Conservation (phyloP, 2,113 vertebrate species). For the Cynoglossus semilaevis region DNA sequence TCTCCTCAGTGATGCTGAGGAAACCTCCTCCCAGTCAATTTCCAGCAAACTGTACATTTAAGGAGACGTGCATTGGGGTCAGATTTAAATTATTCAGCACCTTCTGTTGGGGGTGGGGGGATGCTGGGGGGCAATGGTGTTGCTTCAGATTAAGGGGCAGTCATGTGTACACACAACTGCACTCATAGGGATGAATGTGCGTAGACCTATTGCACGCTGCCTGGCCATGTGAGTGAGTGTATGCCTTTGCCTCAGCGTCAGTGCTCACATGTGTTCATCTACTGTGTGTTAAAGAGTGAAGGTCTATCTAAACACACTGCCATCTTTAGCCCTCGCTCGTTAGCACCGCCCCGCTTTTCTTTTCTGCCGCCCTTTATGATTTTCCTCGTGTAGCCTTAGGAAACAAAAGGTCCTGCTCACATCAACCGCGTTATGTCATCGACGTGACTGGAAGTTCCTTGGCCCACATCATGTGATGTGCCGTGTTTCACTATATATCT, state of each 20-base stretch:
- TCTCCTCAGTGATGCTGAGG: not conserved
- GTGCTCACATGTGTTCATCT: not conserved
- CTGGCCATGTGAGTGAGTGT: constrained; percentile 9
- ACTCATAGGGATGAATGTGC: constrained; percentile 6
- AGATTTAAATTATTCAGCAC: constrained; percentile 68
- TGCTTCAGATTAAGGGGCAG: constrained; percentile 57
- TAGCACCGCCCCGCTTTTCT: constrained; percentile 60
- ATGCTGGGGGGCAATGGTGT: constrained; percentile 14
- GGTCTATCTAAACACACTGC: constrained; percentile 52
- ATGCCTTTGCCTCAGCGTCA: not conserved
- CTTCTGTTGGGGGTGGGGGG: constrained; percentile 23
- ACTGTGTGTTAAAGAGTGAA: constrained; percentile 30
- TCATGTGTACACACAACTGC: constrained; percentile 24
- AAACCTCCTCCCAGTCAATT: constrained; percentile 31
- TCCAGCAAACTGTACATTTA: constrained; percentile 54
- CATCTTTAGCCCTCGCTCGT: constrained; percentile 57
- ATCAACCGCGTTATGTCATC: constrained; percentile 66
- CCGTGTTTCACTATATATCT: constrained; percentile 32
- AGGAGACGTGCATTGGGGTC: constrained; percentile 69
- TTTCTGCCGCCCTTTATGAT: constrained; percentile 47
- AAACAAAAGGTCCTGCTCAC: constrained; percentile 50
- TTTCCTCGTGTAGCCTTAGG: constrained; percentile 36
- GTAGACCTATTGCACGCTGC: not conserved
- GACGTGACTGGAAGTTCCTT: constrained; percentile 59
- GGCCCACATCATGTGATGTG: constrained; percentile 45